phyloP scores from a whole-genome alignment of 2,888 invertebrate species.

The Aquatica leii region DNA sequence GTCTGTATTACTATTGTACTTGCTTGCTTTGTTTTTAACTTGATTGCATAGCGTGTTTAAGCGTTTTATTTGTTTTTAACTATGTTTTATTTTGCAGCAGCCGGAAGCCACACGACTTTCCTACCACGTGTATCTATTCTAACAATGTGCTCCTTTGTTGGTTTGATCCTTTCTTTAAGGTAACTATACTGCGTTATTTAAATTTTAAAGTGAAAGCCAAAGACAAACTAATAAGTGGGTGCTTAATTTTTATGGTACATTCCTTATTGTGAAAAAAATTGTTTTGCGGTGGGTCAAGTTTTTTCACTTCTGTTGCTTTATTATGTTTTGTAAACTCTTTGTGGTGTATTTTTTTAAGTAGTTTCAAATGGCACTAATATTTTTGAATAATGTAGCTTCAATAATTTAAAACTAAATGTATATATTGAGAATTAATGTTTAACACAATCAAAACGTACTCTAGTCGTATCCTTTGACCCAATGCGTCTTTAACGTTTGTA shows the following conservation, averaged over 20 bases:
- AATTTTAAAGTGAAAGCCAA: constrained; percentile 49
- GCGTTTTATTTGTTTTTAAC: too few species aligned
- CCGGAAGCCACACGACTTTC: constrained; percentile 54
- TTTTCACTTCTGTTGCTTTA: neutral
- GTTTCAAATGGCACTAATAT: constrained; percentile 57
- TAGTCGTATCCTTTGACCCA: constrained; percentile 48
- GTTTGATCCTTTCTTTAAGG: constrained; percentile 50
- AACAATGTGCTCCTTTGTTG: constrained; percentile 50
- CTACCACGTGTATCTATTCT: constrained; percentile 51
- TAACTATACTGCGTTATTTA: constrained; percentile 49
- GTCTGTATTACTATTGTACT: too few species aligned
- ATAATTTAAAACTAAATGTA: constrained; percentile 30
- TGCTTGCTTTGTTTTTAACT: too few species aligned
- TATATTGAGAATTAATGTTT: constrained; percentile 9
- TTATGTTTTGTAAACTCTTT: constrained; percentile 12
- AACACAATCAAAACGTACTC: constrained; percentile 52
- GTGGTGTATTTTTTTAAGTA: constrained; percentile 38
- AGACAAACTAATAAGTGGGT: constrained; percentile 46
- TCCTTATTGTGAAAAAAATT: constrained; percentile 30
- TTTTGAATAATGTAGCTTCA: constrained; percentile 27
- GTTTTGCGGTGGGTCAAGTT: constrained; percentile 19
- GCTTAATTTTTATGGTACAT: constrained; percentile 41
- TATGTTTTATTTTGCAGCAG: constrained; percentile 47
- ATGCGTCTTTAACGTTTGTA: constrained; percentile 21
- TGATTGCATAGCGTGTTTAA: too few species aligned